phyloP scores from a whole-genome alignment of 1,140 invertebrate genomes.

The Psilanteris sp. region DNA sequence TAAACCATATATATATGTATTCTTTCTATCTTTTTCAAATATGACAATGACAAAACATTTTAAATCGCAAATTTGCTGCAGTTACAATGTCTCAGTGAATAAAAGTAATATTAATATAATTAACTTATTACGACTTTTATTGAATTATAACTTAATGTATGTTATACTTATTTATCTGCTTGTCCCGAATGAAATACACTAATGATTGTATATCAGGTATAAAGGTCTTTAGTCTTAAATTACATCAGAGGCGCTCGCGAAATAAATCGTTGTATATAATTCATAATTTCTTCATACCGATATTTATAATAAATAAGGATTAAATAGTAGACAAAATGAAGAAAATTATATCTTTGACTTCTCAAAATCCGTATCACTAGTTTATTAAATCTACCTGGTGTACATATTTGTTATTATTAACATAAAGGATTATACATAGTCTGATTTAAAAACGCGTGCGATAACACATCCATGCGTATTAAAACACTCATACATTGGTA shows the following conservation, averaged over 20 bases:
- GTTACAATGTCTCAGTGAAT: conserved; percentile 14
- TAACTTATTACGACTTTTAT: conserved; percentile 33
- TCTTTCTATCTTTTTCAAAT: conserved; percentile 39
- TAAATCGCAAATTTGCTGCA: conserved; percentile 6
- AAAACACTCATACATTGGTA: conserved; percentile 70
- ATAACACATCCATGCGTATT: conserved; percentile 60
- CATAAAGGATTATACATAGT: conserved; percentile 61
- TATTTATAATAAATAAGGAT: conserved; percentile 52
- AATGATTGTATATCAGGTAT: conserved; percentile 51
- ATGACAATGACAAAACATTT: too few relatives aligned
- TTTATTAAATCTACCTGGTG: conserved; percentile 78
- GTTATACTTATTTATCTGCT: conserved; percentile 63
- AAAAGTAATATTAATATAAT: conserved; percentile 26
- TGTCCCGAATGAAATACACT: conserved; percentile 54
- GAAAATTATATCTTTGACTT: conserved; percentile 68
- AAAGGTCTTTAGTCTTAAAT: conserved; percentile 47
- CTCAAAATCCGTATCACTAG: conserved; percentile 76
- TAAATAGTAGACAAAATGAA: conserved; percentile 59
- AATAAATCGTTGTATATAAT: conserved; percentile 67
- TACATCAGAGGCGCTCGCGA: conserved; percentile 48
- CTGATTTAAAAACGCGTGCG: conserved; percentile 56
- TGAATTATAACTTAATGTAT: conserved; percentile 27
- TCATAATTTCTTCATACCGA: conserved; percentile 67
- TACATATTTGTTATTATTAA: conserved; percentile 77
- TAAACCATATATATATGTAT: conserved; percentile 3